A percentile compares a stretch with the other conserved stretches of the same genome.
Evolutionary conservation across 2,888 invertebrate genomes (phyloP).

Genomic region (Anoncus sp.): DNA sequence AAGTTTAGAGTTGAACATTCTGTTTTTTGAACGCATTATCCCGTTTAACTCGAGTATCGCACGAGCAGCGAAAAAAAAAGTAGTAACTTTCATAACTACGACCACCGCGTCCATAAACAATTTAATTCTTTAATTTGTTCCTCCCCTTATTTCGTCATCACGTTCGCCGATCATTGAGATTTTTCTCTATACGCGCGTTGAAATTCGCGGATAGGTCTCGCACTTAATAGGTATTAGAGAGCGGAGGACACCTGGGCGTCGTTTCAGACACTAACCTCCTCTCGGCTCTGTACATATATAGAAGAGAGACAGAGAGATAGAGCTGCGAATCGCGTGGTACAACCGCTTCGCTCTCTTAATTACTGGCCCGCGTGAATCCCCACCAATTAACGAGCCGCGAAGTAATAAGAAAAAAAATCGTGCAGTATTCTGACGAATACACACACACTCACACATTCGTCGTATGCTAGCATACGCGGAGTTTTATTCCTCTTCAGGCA

Average conservation of each 20-base stretch:
- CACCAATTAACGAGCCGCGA: conserved; percentile 67
- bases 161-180: conserved; percentile 40
- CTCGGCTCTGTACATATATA: not conserved
- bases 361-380: conserved; percentile 63
- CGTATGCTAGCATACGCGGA: conserved; percentile 16
- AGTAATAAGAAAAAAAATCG: conserved; percentile 58
- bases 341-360: conserved; percentile 64
- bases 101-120: not conserved
- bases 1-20: no score
- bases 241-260: conserved; percentile 18
- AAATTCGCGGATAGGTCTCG: conserved; percentile 2
- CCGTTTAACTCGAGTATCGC: no score
- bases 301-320: not conserved
- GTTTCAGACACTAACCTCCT: not conserved
- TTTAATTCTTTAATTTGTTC: not conserved
- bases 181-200: no score
- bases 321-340: conserved; percentile 23
- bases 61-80: no score
- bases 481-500: conserved; percentile 39
- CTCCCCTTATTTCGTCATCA: not conserved
- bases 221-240: conserved; percentile 8
- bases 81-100: no score
- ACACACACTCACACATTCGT: no score
- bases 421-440: no score
- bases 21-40: no score